These are phyloP conservation scores for Mercenaria mercenaria DNA, from an alignment of 1,140 invertebrate species.

Conservation along the genomic window DNA sequence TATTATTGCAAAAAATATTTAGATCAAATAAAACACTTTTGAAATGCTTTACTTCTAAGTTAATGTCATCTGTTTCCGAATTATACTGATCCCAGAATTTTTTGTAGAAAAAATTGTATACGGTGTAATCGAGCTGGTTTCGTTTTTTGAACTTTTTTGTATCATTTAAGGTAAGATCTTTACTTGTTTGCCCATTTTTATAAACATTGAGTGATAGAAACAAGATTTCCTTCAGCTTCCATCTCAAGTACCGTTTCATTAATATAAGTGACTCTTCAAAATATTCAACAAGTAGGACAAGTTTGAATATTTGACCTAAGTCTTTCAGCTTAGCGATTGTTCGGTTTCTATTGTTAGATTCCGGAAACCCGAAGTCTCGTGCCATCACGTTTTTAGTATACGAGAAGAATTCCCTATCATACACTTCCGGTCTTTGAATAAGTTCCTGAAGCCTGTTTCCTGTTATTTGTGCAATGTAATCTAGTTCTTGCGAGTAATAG, in stretches of 20 bases:
- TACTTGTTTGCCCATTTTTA: neutral
- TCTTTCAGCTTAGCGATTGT: constrained; percentile 61
- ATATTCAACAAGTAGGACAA: constrained; percentile 74
- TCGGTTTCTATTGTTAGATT: neutral
- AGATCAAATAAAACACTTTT: constrained; percentile 27
- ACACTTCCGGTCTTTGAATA: neutral
- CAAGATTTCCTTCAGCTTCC: constrained; percentile 73
- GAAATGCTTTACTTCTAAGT: constrained; percentile 39
- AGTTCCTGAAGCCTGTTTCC: constrained; percentile 7
- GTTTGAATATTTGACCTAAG: constrained; percentile 70
- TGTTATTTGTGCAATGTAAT: neutral
- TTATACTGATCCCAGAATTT: constrained; percentile 37
- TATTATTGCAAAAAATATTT: constrained; percentile 14
- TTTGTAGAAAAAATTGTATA: constrained; percentile 37
- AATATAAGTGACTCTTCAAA: constrained; percentile 78
- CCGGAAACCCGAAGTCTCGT: constrained; percentile 73
- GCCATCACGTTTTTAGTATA: constrained; percentile 76
- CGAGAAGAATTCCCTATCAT: constrained; percentile 16
- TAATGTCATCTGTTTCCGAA: neutral
- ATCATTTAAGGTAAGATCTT: constrained; percentile 12
- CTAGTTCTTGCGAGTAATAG: constrained; percentile 23
- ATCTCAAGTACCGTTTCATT: constrained; percentile 71
- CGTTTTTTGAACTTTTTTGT: neutral
- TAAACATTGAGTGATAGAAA: constrained; percentile 8
- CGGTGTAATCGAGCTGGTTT: constrained; percentile 34